Conservation (phyloP, 2,113 vertebrate species). For the Columba janthina region DNA sequence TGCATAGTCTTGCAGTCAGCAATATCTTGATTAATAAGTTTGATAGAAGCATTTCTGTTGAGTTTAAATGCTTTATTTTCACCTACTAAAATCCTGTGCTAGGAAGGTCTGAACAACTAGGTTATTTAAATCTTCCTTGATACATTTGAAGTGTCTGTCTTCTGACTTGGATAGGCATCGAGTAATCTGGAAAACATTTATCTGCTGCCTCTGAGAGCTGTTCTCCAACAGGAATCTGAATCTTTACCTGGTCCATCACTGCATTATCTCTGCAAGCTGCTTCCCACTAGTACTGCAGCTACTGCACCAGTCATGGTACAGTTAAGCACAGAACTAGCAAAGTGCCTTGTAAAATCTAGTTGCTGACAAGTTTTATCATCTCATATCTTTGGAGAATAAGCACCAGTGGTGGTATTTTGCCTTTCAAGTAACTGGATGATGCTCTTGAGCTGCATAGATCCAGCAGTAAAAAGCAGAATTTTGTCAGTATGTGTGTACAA, state of each 20-base stretch:
- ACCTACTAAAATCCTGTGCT: background rate
- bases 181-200: background rate
- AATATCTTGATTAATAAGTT: background rate
- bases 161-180: background rate
- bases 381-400: background rate
- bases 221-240: background rate
- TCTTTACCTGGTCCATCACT: background rate
- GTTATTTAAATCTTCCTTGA: background rate
- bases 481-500: fast-evolving
- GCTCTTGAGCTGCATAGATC: background rate
- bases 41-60: background rate
- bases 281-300: background rate
- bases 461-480: background rate
- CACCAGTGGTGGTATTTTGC: background rate
- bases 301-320: background rate
- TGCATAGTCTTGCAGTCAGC: background rate
- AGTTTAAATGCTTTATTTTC: background rate
- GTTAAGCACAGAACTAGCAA: background rate
- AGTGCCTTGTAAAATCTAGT: background rate
- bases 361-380: background rate
- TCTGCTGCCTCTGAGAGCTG: background rate
- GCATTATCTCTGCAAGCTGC: background rate
- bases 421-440: background rate
- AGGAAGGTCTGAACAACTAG: background rate
- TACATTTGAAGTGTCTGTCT: background rate